Percentiles rank a stretch among this genome's conserved stretches.
These are phyloP conservation scores for Lithophane socia DNA, from an alignment of 2,888 invertebrate species.

Conservation along the genomic window DNA sequence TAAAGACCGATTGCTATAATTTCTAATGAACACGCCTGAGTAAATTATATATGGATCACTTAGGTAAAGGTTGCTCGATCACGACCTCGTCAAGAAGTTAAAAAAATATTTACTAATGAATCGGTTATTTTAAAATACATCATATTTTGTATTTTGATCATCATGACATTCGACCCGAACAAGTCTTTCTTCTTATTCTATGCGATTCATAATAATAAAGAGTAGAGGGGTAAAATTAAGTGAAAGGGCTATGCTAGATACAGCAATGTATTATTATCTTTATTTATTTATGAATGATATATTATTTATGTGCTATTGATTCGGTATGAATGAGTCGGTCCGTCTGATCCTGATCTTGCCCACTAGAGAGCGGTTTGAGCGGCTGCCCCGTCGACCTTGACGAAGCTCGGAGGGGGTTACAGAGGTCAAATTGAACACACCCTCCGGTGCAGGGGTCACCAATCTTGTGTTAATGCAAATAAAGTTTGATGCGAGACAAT, in stretches of 20 bases:
- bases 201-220: background rate
- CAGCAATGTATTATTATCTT: conserved; percentile 11
- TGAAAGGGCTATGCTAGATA: background rate
- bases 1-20: conserved; percentile 13
- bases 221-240: background rate
- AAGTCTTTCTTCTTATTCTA: background rate
- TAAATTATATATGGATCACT: background rate
- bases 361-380: conserved; percentile 22
- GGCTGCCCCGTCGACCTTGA: conserved; percentile 46
- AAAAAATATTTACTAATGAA: conserved; percentile 5
- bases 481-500: background rate
- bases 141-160: background rate
- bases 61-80: background rate
- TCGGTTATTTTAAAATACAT: conserved; percentile 4
- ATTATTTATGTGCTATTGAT: background rate
- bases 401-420: conserved; percentile 35
- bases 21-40: background rate
- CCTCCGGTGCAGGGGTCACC: conserved; percentile 27
- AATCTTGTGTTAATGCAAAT: conserved; percentile 1
- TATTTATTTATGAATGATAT: background rate
- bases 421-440: conserved; percentile 59
- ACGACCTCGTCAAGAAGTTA: background rate
- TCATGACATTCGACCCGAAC: background rate
- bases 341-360: conserved; percentile 25
- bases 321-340: conserved; percentile 25